These are phyloP conservation scores for Himantopus leucocephalus DNA, from an alignment of 2,113 vertebrate genomes.

Conservation along the genomic window DNA sequence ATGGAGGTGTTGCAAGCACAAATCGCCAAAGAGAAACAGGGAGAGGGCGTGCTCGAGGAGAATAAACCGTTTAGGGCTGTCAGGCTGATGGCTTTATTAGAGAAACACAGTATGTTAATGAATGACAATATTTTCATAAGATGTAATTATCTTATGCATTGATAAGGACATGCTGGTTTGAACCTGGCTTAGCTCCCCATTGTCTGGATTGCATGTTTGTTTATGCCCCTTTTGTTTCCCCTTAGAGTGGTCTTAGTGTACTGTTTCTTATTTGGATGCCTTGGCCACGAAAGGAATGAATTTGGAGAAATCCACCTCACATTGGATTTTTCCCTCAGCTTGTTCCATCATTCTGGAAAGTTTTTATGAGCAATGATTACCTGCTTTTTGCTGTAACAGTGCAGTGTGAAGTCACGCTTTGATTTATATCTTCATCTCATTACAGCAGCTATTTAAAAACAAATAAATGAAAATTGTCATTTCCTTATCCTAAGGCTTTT, in stretches of 20 bases:
- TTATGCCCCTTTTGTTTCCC: neutral
- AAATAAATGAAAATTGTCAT: neutral
- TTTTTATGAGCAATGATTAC: neutral
- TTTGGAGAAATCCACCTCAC: neutral
- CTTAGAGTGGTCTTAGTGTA: fast-evolving
- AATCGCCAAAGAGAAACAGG: neutral
- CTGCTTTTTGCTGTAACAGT: neutral
- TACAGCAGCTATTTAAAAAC: neutral
- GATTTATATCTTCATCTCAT: neutral
- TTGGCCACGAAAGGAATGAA: neutral
- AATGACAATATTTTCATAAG: neutral
- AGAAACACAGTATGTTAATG: neutral
- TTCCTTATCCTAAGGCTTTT: neutral
- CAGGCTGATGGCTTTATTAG: neutral
- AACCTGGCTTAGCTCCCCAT: neutral
- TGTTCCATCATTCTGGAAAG: neutral
- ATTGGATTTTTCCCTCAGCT: neutral
- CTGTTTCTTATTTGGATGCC: neutral
- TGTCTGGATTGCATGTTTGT: neutral
- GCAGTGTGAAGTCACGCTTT: neutral
- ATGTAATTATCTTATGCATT: neutral
- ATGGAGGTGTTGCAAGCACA: neutral
- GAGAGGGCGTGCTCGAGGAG: neutral
- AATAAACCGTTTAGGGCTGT: neutral
- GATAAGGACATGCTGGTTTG: neutral